Evolutionary conservation across 2,888 invertebrate genomes (phyloP), one percentile per base, ranked within the genome.

Genomic region (Eudemis profundana): DNA sequence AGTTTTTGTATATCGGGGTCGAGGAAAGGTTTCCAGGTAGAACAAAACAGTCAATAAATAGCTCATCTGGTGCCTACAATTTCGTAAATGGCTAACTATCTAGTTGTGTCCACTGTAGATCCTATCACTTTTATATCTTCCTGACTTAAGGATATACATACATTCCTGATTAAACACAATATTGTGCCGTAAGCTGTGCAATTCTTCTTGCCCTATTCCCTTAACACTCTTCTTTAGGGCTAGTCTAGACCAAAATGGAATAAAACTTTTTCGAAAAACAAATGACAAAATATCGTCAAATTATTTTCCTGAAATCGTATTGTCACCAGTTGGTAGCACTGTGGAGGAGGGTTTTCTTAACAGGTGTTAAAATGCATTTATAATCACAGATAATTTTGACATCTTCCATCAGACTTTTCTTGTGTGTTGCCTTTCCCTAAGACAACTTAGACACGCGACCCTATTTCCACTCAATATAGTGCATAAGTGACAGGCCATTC

Each of bases 61-160:
- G 44, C 42, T 29, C 7, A n/a, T 51, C 19, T 49, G 62, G 54
- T 54, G 62, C 38, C 15, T 47, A 54, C 19, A 40, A 38, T 46
- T 17, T 17, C 15, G 21, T 8, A 33, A 33, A 8, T 60, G n/a
- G 5, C 8, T 27, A 17, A 23, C 5, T 33, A 27, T 12, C 27
- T 44, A 40, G 19, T 29, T 42, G 23, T 29, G 23, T 23, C 53
- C 66, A 75, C 76, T 79, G 82, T 81, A 83, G 81, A 84, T 83
- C 76, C 84, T 82, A 70, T 82, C 78, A 78, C 83, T 78, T 76
- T 66, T 42, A 23, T 14, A 50, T 8, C 67, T 5, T 69, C 68
- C 23, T 63, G 14, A 40, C 40, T 53, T 54, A 21, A 40, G 23
- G 7, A 53, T 38, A n/a, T 15, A 8, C 7, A 4, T 7, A 8